phyloP scores from a whole-genome alignment of 2,888 invertebrate genomes.

The Andrena minutula region DNA sequence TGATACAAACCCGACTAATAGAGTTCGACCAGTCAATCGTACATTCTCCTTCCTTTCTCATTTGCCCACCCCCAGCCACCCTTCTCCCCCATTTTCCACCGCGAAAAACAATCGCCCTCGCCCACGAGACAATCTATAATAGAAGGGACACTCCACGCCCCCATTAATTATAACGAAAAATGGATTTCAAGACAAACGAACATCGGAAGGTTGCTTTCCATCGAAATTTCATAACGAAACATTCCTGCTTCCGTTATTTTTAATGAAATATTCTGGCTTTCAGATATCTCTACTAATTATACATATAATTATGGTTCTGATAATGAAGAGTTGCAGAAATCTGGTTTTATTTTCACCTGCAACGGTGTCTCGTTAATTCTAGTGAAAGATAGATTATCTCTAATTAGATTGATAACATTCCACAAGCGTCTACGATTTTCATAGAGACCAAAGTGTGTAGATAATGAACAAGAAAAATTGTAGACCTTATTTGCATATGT shows the following conservation, averaged over 20 bases:
- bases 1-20: slow-evolving; percentile 48
- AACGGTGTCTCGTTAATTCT: no score
- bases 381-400: no score
- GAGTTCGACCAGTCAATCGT: slow-evolving; percentile 52
- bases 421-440: no score
- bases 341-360: background rate
- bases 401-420: no score
- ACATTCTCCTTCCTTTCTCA: slow-evolving; percentile 29
- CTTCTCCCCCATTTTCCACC: background rate
- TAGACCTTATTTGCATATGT: no score
- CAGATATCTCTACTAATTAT: background rate
- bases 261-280: background rate
- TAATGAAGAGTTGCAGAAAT: background rate
- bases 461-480: no score
- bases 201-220: background rate
- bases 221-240: background rate
- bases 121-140: background rate
- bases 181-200: background rate
- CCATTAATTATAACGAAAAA: background rate
- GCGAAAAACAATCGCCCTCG: slow-evolving; percentile 14
- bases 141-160: background rate
- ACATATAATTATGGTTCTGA: background rate
- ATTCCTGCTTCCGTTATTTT: background rate
- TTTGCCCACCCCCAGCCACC: slow-evolving; percentile 18
- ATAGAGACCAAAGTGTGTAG: no score